Percentiles rank a stretch among this genome's conserved stretches.
phyloP scores from a whole-genome alignment of 2,113 vertebrate genomes.

The Psammodynastes pulverulentus region DNA sequence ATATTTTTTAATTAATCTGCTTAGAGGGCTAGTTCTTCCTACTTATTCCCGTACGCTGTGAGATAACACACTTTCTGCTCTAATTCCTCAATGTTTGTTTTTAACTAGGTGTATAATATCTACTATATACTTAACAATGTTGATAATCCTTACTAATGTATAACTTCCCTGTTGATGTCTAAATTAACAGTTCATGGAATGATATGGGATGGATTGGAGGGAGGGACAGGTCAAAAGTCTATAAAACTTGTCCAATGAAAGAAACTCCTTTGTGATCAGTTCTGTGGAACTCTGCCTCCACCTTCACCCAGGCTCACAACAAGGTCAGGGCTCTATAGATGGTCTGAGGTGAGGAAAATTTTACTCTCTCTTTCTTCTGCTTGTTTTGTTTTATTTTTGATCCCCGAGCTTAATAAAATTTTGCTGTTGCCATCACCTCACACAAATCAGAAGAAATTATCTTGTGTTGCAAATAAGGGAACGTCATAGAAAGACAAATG shows the following conservation, averaged over 20 bases:
- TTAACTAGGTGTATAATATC: neutral
- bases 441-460: neutral
- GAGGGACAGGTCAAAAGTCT: neutral
- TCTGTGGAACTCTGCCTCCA: neutral
- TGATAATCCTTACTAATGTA: neutral
- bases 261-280: neutral
- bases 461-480: neutral
- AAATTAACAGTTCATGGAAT: neutral
- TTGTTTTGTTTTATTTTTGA: neutral
- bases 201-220: neutral
- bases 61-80: neutral
- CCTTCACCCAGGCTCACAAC: neutral
- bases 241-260: neutral
- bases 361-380: neutral
- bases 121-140: neutral
- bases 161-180: neutral
- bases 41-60: neutral
- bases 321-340: neutral
- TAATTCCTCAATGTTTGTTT: neutral
- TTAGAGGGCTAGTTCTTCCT: neutral
- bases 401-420: neutral
- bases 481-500: neutral
- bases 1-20: neutral
- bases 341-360: neutral
- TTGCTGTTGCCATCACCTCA: neutral